Conservation (phyloP, 2,888 invertebrate species). For the Craniophora ligustri region DNA sequence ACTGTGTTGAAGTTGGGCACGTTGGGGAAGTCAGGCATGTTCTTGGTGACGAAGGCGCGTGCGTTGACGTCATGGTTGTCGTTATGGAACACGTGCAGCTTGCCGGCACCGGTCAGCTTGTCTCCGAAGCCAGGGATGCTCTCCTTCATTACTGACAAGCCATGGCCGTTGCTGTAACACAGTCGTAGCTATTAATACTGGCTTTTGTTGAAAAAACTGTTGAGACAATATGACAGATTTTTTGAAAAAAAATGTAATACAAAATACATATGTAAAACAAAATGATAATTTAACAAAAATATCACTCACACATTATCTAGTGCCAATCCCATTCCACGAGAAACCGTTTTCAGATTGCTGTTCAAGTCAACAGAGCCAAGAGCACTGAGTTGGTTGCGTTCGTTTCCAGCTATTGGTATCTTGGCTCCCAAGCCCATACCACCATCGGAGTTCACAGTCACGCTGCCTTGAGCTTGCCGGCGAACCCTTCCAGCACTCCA, state of each 20-base stretch:
- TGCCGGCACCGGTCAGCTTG: constrained; percentile 25
- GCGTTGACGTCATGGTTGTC: constrained; percentile 28
- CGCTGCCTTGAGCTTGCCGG: constrained; percentile 26
- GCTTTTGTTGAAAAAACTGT: no score
- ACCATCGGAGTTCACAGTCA: constrained; percentile 39
- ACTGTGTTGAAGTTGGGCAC: constrained; percentile 41
- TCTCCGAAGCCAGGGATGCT: constrained; percentile 18
- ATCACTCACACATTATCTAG: constrained; percentile 51
- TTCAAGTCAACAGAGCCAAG: constrained; percentile 27
- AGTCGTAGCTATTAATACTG: neutral
- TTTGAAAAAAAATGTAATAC: no score
- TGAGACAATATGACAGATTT: no score
- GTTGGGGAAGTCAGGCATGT: constrained; percentile 33
- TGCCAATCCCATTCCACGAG: constrained; percentile 28
- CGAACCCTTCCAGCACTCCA: constrained; percentile 22
- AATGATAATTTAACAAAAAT: no score
- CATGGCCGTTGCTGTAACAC: constrained; percentile 10
- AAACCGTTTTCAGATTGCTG: constrained; percentile 13
- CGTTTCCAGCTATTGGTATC: constrained; percentile 40
- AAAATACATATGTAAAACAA: no score
- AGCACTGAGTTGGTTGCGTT: constrained; percentile 44
- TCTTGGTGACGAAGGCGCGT: constrained; percentile 33
- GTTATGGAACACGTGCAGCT: constrained; percentile 27
- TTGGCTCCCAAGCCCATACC: constrained; percentile 30
- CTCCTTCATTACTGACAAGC: constrained; percentile 23